phyloP scores from a whole-genome alignment of 2,888 invertebrate genomes.

The Pheosia gnoma region DNA sequence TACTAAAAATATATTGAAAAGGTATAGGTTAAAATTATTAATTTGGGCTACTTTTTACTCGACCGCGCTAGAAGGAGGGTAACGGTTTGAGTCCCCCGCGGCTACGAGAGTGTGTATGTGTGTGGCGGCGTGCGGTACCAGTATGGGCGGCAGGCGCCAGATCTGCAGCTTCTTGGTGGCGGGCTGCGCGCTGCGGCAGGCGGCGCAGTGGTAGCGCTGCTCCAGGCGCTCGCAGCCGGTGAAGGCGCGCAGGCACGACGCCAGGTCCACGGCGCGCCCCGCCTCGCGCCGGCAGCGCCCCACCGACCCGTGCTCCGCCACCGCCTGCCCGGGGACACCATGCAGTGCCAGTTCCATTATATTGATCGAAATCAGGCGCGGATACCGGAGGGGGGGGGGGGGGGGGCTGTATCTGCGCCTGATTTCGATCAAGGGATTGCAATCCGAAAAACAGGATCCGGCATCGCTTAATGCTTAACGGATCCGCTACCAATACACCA shows the following conservation, averaged over 20 bases:
- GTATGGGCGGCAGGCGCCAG: conserved; percentile 94
- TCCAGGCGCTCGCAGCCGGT: conserved; percentile 94
- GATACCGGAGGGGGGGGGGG: too few relatives aligned
- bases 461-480: too few relatives aligned
- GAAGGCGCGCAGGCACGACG: conserved; percentile 94
- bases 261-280: conserved; percentile 92
- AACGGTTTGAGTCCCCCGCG: too few relatives aligned
- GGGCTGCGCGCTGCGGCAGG: conserved; percentile 92
- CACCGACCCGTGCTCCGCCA: conserved; percentile 90
- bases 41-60: too few relatives aligned
- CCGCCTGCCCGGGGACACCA: conserved; percentile 82
- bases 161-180: conserved; percentile 96
- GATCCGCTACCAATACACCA: too few relatives aligned
- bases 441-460: too few relatives aligned
- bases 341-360: not conserved
- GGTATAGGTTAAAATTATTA: too few relatives aligned
- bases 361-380: too few relatives aligned
- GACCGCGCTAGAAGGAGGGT: too few relatives aligned
- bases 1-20: not conserved
- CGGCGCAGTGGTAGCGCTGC: conserved; percentile 93
- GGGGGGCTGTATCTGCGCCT: too few relatives aligned
- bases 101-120: too few relatives aligned
- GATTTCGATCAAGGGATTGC: too few relatives aligned
- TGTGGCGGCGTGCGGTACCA: conserved; percentile 78
- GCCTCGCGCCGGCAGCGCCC: conserved; percentile 87